phyloP scores from a whole-genome alignment of 2,113 vertebrate genomes.

The Barnardius zonarius region DNA sequence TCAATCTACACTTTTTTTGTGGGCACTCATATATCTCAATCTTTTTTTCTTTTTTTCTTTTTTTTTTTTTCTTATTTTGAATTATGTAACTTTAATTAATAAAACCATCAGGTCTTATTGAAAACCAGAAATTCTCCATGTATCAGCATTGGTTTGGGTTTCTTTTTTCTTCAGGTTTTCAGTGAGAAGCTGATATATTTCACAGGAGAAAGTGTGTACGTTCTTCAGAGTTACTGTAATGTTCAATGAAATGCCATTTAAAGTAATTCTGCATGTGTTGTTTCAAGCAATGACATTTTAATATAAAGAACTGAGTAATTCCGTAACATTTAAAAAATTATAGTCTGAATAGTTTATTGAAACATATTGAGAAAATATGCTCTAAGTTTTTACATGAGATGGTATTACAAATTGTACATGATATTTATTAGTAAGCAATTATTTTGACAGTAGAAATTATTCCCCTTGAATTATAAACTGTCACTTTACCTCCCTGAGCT shows the following conservation, averaged over 20 bases:
- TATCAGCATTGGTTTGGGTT: neutral
- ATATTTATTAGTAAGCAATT: neutral
- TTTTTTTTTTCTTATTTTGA: neutral
- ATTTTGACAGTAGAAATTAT: neutral
- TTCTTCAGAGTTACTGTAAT: neutral
- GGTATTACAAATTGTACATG: neutral
- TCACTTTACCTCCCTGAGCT: neutral
- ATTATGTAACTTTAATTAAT: neutral
- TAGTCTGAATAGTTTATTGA: neutral
- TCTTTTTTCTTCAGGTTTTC: neutral
- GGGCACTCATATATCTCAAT: neutral
- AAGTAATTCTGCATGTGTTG: neutral
- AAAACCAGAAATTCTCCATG: neutral
- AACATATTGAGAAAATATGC: neutral
- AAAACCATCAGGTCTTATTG: neutral
- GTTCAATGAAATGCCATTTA: neutral
- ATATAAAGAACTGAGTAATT: neutral
- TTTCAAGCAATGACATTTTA: neutral
- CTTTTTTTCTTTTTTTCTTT: neutral
- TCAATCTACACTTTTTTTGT: neutral
- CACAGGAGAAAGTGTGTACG: accelerated
- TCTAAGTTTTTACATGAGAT: neutral
- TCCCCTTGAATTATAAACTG: neutral
- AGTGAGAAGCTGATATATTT: neutral
- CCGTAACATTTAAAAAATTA: neutral